Conservation (phyloP, 2,888 invertebrate species). For the Saturnia pavonia region DNA sequence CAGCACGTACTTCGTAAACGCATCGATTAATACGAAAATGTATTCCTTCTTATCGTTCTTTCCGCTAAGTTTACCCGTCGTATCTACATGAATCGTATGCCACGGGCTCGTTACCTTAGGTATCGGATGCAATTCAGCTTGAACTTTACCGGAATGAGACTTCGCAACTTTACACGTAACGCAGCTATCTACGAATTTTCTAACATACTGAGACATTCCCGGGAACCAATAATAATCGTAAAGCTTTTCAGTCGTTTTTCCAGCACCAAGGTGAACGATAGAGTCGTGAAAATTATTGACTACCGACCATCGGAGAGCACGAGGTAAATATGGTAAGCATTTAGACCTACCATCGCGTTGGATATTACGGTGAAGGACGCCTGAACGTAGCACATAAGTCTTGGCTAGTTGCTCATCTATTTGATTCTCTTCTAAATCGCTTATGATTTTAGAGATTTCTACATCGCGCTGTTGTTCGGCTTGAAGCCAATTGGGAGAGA, state of each 20-base stretch:
- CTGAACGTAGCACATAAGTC: background rate
- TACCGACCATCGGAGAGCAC: constrained; percentile 37
- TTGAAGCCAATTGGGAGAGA: background rate
- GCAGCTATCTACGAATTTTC: constrained; percentile 45
- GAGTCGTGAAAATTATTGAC: constrained; percentile 37
- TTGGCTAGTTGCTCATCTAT: background rate
- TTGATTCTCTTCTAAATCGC: background rate
- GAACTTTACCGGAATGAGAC: constrained; percentile 29
- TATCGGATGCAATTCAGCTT: constrained; percentile 32
- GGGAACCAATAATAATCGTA: constrained; percentile 44
- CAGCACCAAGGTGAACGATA: constrained; percentile 35
- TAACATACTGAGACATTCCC: constrained; percentile 38
- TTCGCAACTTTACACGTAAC: constrained; percentile 38
- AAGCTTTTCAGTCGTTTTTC: constrained; percentile 36
- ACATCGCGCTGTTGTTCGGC: constrained; percentile 7
- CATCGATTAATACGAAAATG: constrained; percentile 21
- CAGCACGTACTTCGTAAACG: no score
- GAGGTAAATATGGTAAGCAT: constrained; percentile 35
- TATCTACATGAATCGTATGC: constrained; percentile 27
- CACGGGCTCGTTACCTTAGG: constrained; percentile 22
- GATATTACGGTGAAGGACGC: background rate
- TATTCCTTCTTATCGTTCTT: constrained; percentile 23
- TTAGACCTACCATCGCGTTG: constrained; percentile 23
- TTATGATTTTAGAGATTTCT: background rate
- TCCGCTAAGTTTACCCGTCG: constrained; percentile 20